These are phyloP conservation scores for Acipenser transmontanus DNA, from an alignment of 2,797 vertebrate genomes.

Conservation along the genomic window DNA sequence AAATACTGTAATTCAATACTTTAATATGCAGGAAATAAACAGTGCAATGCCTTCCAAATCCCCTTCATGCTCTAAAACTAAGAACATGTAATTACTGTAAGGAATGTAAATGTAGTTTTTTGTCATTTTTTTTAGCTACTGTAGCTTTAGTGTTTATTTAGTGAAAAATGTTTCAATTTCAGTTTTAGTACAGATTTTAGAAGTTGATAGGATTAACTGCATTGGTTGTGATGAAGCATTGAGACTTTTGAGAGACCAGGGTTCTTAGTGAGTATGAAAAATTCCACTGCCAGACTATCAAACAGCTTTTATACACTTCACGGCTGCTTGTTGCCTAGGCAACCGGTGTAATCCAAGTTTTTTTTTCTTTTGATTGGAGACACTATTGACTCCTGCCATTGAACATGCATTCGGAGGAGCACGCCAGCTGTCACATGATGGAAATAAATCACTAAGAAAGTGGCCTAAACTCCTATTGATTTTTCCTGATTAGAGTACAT, in stretches of 20 bases:
- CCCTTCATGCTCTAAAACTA: too few species aligned
- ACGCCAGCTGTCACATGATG: constrained; percentile 41
- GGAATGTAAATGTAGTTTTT: too few species aligned
- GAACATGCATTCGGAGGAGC: constrained; percentile 45
- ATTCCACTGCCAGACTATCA: constrained; percentile 22
- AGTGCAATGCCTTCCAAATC: too few species aligned
- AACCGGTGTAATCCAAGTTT: constrained; percentile 51
- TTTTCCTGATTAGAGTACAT: constrained; percentile 47
- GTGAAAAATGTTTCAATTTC: constrained; percentile 17
- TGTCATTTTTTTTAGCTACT: background rate
- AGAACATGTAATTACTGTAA: too few species aligned
- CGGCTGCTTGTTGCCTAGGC: constrained; percentile 61
- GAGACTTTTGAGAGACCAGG: constrained; percentile 31
- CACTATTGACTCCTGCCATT: constrained; percentile 47
- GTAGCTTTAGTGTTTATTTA: constrained; percentile 6
- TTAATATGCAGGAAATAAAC: too few species aligned
- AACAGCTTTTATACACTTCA: constrained; percentile 28
- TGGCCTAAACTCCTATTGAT: constrained; percentile 54
- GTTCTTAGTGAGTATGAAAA: constrained; percentile 6
- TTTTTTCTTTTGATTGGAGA: constrained; percentile 33
- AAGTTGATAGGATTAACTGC: constrained; percentile 40
- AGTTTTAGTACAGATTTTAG: constrained; percentile 12
- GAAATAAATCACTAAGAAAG: constrained; percentile 40
- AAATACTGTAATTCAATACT: too few species aligned
- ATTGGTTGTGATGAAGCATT: constrained; percentile 34